A percentile compares a stretch with the other conserved stretches of the same genome.
Conservation (phyloP, 2,888 invertebrate species). For the Autographa gamma region DNA sequence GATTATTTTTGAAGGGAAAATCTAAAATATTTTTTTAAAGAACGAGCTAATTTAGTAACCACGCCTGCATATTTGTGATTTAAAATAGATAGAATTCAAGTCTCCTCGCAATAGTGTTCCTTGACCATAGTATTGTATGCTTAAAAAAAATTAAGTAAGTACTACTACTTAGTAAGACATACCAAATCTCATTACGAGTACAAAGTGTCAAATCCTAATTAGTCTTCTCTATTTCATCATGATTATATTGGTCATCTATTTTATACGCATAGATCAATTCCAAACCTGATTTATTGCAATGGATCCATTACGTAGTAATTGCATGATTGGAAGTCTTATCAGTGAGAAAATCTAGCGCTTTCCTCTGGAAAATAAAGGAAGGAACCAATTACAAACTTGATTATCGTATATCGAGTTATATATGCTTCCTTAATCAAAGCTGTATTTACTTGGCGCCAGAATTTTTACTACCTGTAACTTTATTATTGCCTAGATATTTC, state of each 20-base stretch:
- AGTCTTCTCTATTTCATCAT: not conserved
- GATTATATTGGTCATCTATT: not conserved
- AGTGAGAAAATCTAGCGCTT: not conserved
- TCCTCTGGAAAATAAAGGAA: conserved; percentile 1
- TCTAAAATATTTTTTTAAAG: too few species aligned
- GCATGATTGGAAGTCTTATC: not conserved
- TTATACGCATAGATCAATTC: not conserved
- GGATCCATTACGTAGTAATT: not conserved
- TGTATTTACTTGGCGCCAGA: not conserved
- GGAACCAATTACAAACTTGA: not conserved
- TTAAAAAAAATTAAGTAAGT: too few species aligned
- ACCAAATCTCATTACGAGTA: not conserved
- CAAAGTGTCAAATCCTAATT: not conserved
- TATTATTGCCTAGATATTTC: not conserved
- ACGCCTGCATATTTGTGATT: too few species aligned
- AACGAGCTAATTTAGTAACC: too few species aligned
- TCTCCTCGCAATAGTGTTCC: too few species aligned
- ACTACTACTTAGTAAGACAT: too few species aligned
- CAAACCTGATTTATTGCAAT: not conserved
- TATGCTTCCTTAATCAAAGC: not conserved
- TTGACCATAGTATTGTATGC: too few species aligned
- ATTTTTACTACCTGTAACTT: not conserved
- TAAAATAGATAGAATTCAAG: too few species aligned
- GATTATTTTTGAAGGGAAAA: too few species aligned
- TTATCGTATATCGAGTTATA: not conserved